Base-by-base conservation (phyloP, 2,113 vertebrate genomes). In the Phylloscopus whistleri region DNA sequence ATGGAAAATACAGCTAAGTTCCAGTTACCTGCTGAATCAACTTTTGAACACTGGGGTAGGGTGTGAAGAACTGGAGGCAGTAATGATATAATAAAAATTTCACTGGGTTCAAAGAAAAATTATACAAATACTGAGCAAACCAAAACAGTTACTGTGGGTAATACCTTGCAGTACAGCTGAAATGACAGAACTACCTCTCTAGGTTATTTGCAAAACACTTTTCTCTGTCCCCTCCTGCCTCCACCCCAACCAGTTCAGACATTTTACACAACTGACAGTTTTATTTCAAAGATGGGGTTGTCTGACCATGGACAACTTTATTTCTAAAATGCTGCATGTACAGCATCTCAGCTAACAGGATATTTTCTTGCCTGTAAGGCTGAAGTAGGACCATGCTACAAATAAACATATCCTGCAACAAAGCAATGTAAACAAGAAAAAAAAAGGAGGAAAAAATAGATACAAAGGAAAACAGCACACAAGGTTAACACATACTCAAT, bases 391-490 rank as follows among this genome's bases (percentile, higher is more conserved):
- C 48, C 27, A 37, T 1, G 16, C 31, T 24, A 76, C 37, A 90
- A 68, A 75, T 20, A 35, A 81, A 78, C 39, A 26, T 13, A 51
- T 78, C 16, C 33, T 69, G 60, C 49, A 78, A 51, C 18, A 58
- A 60, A 76, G 7, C 33, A 52, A n/a, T 4, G 9, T 28, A 37
- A 89, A 55, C 21, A 35, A 37, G 6, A 17, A 31, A 70, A 59
- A 49, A 31, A 1, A 2, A 18, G 10, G 3, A 33, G 26, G 26
- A 43, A 30, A 16, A 20, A 27, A 19, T 1, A 77, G 10, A 39
- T 35, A 74, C 28, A 58, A 96, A 92, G 77, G 83, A 96, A 95
- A 93, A 84, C 87, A 90, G 80, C 16, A 93, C 37, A 88, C 90
- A 2, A 53, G 51, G 39, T 95, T 43, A 72, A 49, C 48, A 60